These are phyloP conservation scores for Laticauda laticaudata DNA, from an alignment of 2,113 vertebrate species.

Conservation along the genomic window DNA sequence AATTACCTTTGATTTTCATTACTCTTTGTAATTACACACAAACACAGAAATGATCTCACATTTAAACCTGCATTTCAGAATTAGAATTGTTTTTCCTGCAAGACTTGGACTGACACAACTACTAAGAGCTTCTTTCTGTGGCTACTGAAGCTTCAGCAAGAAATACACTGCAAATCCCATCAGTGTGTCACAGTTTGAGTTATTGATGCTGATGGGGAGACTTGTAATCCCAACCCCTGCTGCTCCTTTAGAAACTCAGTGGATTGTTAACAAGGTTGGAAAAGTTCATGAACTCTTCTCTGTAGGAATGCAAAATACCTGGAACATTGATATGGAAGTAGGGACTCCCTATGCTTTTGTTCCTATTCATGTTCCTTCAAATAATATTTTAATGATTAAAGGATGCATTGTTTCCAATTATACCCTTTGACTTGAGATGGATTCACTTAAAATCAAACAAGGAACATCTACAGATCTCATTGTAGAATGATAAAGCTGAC, in stretches of 20 bases:
- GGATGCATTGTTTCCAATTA: constrained; percentile 47
- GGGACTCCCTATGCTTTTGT: constrained; percentile 60
- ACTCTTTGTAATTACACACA: background rate
- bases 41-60: constrained; percentile 14
- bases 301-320: constrained; percentile 75
- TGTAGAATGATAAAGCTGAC: constrained; percentile 22
- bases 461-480: background rate
- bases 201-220: constrained; percentile 76
- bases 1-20: background rate
- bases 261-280: constrained; percentile 76
- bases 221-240: constrained; percentile 76
- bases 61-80: constrained; percentile 48
- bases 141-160: constrained; percentile 52
- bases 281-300: constrained; percentile 81
- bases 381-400: constrained; percentile 67
- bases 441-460: constrained; percentile 26
- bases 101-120: constrained; percentile 50
- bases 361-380: constrained; percentile 67
- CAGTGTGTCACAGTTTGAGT: constrained; percentile 70
- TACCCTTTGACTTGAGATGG: constrained; percentile 39
- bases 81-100: constrained; percentile 29
- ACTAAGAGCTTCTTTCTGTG: constrained; percentile 49
- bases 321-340: constrained; percentile 77
- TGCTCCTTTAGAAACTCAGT: constrained; percentile 77
- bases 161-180: constrained; percentile 66